A percentile compares a stretch with the other conserved stretches of the same genome.
Evolutionary conservation across 2,113 vertebrate species (phyloP).

Genomic region (Xiphophorus hellerii): DNA sequence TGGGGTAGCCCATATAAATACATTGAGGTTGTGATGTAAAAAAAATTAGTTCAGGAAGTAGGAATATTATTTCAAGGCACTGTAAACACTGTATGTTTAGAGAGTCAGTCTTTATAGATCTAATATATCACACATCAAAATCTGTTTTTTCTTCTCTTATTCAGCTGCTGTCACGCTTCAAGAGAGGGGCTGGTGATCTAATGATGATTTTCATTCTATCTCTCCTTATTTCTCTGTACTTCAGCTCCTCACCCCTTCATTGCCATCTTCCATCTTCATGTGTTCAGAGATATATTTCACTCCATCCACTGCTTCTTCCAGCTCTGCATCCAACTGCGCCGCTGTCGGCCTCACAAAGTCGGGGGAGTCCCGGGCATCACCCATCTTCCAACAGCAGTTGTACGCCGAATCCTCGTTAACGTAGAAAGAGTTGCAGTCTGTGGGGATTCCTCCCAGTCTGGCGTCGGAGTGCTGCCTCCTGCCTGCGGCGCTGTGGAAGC

Average conservation of each 20-base stretch:
- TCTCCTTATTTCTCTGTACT: neutral
- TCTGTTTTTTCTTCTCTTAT: conserved; percentile 7
- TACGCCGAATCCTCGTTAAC: conserved; percentile 70
- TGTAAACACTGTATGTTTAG: neutral
- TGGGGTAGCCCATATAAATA: too few relatives aligned
- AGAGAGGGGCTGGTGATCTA: neutral
- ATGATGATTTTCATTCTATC: neutral
- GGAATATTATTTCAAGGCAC: too few relatives aligned
- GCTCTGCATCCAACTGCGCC: conserved; percentile 66
- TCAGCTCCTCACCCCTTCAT: conserved; percentile 80
- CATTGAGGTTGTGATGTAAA: too few relatives aligned
- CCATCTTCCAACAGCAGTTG: conserved; percentile 70
- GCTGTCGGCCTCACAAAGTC: conserved; percentile 67
- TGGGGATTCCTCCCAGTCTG: conserved; percentile 49
- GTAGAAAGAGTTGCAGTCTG: conserved; percentile 65
- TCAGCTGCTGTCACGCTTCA: neutral
- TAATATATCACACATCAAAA: conserved; percentile 23
- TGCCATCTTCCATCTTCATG: conserved; percentile 82
- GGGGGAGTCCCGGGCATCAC: conserved; percentile 57
- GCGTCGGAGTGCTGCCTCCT: conserved; percentile 53
- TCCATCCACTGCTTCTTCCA: conserved; percentile 82
- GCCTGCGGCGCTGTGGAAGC: conserved; percentile 25
- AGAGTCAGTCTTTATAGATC: neutral
- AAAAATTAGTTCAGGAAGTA: neutral
- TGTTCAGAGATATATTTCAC: conserved; percentile 82